Percentiles rank a stretch among this genome's conserved stretches.
Conservation (phyloP, 2,797 vertebrate genomes). For the Hafferia zeledoni region DNA sequence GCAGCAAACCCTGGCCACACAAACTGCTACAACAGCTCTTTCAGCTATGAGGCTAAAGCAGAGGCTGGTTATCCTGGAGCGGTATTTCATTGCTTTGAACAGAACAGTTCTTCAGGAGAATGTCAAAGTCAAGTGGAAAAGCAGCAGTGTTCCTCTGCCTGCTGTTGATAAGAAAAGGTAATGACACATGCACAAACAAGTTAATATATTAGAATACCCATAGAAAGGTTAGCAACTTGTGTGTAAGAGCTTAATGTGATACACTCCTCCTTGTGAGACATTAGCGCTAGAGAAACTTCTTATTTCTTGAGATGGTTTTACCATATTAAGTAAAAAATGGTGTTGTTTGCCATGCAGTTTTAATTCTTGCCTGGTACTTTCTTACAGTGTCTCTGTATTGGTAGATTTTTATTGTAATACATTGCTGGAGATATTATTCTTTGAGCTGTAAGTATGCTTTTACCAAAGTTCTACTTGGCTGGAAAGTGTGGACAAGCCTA, state of each 20-base stretch:
- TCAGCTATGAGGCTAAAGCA: constrained; percentile 92
- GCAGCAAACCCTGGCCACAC: constrained; percentile 89
- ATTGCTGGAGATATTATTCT: neutral
- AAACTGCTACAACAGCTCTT: constrained; percentile 91
- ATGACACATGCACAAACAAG: neutral
- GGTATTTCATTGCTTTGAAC: constrained; percentile 95
- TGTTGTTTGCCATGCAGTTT: neutral
- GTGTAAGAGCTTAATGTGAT: neutral
- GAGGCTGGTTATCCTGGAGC: constrained; percentile 93
- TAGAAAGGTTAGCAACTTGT: neutral
- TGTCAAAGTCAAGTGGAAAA: constrained; percentile 91
- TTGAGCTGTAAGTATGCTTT: neutral
- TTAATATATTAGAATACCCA: neutral
- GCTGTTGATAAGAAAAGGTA: constrained; percentile 94
- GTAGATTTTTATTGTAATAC: neutral
- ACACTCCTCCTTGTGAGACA: neutral
- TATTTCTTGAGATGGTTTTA: neutral
- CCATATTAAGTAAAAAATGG: neutral
- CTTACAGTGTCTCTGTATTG: neutral
- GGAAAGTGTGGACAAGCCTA: neutral
- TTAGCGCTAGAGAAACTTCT: neutral
- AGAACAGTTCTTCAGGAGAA: constrained; percentile 95
- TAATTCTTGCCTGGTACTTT: neutral
- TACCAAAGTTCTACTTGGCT: neutral
- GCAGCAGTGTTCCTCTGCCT: constrained; percentile 83